phyloP scores from a whole-genome alignment of 2,113 vertebrate genomes.

The Lasiurus cinereus region DNA sequence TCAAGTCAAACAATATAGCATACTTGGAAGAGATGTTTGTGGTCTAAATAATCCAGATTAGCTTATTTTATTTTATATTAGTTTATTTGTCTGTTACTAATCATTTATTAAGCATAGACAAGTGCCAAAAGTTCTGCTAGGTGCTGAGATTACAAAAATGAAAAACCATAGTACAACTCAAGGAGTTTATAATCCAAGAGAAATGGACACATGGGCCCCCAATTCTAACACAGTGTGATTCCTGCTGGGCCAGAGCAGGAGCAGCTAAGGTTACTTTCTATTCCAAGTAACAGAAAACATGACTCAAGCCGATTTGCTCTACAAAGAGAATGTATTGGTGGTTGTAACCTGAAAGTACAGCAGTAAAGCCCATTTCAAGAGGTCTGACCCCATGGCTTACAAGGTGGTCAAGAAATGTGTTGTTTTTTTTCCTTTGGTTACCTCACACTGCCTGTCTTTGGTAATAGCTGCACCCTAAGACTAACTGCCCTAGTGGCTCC shows the following conservation, averaged over 20 bases:
- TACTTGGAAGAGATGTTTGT: not conserved
- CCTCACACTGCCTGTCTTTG: not conserved
- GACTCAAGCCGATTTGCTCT: not conserved
- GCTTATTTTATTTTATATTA: not conserved
- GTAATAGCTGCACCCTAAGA: not conserved
- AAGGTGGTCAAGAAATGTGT: not conserved
- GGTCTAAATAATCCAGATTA: not conserved
- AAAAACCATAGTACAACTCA: conserved; percentile 4
- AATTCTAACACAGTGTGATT: not conserved
- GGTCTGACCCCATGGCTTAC: not conserved
- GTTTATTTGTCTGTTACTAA: not conserved
- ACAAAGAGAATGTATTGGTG: not conserved
- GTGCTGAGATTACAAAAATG: not conserved
- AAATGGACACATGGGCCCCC: not conserved
- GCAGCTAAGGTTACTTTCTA: not conserved
- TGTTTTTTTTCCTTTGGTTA: not conserved
- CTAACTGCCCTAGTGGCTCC: not conserved
- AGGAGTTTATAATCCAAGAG: not conserved
- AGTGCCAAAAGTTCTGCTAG: not conserved
- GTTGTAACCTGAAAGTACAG: not conserved
- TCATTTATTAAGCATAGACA: not conserved
- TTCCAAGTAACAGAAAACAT: not conserved
- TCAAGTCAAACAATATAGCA: not conserved
- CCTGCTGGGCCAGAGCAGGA: not conserved
- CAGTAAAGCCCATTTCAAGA: not conserved